Evolutionary conservation across 37 sponge, comb jelly and placozoan genomes (phyloP).

Genomic region (Tethya wilhelma): DNA sequence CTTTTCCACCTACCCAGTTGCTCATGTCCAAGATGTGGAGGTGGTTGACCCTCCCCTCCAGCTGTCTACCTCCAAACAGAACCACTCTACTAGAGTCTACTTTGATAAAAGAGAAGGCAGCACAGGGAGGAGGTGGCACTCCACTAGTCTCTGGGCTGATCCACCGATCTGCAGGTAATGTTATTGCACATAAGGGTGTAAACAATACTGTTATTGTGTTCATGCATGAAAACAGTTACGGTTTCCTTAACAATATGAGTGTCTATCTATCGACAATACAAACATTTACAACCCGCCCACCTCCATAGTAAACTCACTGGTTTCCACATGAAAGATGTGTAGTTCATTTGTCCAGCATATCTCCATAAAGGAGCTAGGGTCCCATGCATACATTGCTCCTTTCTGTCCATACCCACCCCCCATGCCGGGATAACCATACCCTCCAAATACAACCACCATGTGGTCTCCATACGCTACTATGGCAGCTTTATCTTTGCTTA

Average conservation of each 20-base stretch:
- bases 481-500: constrained; percentile 59
- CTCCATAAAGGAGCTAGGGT: background rate
- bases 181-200: no score
- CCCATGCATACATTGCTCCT: constrained; percentile 31
- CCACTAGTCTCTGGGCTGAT: constrained; percentile 52
- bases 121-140: constrained; percentile 69
- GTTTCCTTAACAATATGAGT: background rate
- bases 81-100: constrained; percentile 48
- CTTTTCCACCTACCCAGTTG: constrained; percentile 43
- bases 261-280: background rate
- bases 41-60: constrained; percentile 47
- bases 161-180: constrained; percentile 44
- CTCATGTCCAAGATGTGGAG: constrained; percentile 64
- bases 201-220: no score
- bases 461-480: constrained; percentile 52
- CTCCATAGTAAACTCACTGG: constrained; percentile 4
- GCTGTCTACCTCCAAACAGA: constrained; percentile 77
- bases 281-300: no score
- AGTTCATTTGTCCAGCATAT: constrained; percentile 80
- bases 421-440: constrained; percentile 52
- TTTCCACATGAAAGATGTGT: constrained; percentile 40
- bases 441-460: constrained; percentile 67
- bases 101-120: constrained; percentile 67
- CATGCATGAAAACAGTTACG: background rate
- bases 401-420: background rate